Evolutionary conservation across 1,140 invertebrate genomes (phyloP).

Genomic region (Ruditapes philippinarum): DNA sequence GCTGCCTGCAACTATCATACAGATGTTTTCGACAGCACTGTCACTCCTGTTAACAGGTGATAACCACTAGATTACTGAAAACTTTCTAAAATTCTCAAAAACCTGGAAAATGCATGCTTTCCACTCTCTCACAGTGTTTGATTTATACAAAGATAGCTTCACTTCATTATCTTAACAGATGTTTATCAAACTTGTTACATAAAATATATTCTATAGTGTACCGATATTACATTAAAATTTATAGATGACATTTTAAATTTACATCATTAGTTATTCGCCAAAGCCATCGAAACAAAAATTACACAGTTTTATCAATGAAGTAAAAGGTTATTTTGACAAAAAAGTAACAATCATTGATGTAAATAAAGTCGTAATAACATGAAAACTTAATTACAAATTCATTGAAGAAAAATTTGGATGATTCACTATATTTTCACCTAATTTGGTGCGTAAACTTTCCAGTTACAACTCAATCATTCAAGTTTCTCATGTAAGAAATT

Average conservation of each 20-base stretch:
- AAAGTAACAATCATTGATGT: not conserved
- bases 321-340: not conserved
- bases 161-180: not conserved
- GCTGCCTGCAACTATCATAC: not conserved
- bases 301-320: not conserved
- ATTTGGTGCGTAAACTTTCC: not conserved
- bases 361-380: not conserved
- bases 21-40: not conserved
- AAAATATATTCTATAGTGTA: not conserved
- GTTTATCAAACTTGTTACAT: not conserved
- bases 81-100: not conserved
- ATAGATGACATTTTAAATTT: not conserved
- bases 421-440: constrained; percentile 10
- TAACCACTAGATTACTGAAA: not conserved
- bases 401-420: not conserved
- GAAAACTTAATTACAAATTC: not conserved
- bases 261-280: not conserved
- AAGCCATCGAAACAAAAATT: not conserved
- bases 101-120: constrained; percentile 9
- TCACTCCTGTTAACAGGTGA: not conserved
- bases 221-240: not conserved
- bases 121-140: not conserved
- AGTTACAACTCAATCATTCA: not conserved
- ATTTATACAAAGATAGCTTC: not conserved
- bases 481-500: constrained; percentile 20